Percentiles rank a stretch among this genome's conserved stretches.
Conservation (phyloP, 1,140 invertebrate species). For the Cydia strobilella region DNA sequence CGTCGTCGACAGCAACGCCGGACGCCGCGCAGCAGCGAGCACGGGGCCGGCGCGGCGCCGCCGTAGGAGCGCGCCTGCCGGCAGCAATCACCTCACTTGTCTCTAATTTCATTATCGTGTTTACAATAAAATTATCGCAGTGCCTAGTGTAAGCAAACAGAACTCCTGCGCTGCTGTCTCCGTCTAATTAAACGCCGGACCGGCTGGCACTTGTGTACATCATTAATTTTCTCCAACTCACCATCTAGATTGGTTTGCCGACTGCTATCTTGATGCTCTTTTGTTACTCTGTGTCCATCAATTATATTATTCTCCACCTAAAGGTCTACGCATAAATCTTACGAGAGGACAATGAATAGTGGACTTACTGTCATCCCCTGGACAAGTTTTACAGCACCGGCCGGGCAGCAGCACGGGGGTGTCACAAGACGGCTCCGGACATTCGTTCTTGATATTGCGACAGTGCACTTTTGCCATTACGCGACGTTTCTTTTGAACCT, state of each 20-base stretch:
- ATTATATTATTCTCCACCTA: conserved; percentile 16
- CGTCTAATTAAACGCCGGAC: conserved; percentile 12
- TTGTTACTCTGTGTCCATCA: conserved; percentile 39
- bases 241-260: conserved; percentile 39
- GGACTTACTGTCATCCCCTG: conserved; percentile 88
- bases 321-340: conserved; percentile 28
- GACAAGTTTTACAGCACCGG: conserved; percentile 94
- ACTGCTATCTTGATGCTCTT: conserved; percentile 49
- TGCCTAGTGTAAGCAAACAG: conserved; percentile 27
- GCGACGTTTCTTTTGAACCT: conserved; percentile 94
- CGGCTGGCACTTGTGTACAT: conserved; percentile 32
- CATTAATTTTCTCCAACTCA: conserved; percentile 50
- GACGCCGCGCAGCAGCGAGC: background rate
- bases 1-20: background rate
- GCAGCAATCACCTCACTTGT: conserved; percentile 41
- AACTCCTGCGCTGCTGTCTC: conserved; percentile 5
- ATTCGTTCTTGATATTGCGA: conserved; percentile 94
- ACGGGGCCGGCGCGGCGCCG: background rate
- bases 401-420: conserved; percentile 92
- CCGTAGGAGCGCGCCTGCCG: background rate
- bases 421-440: conserved; percentile 91
- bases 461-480: conserved; percentile 92
- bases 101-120: conserved; percentile 42
- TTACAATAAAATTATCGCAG: conserved; percentile 41
- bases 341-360: conserved; percentile 15